Evolutionary conservation across 2,797 vertebrate genomes (phyloP).

Genomic region (Rhabdophis nuchalis): DNA sequence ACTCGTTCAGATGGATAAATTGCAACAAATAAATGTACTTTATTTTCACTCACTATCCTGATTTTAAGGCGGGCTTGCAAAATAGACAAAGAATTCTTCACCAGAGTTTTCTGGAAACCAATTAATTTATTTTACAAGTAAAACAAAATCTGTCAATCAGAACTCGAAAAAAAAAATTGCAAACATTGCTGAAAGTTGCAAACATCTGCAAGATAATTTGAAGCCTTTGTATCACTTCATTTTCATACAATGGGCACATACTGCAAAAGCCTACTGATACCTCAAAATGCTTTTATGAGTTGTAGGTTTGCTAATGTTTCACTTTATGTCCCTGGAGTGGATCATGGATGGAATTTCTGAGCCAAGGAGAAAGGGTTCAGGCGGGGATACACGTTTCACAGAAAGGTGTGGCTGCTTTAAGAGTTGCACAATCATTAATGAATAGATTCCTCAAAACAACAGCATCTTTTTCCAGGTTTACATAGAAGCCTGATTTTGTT

Average conservation of each 20-base stretch:
- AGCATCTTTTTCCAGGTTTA: background rate
- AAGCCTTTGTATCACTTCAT: background rate
- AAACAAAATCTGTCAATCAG: background rate
- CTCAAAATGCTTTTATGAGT: background rate
- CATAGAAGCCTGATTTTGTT: background rate
- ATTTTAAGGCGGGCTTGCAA: background rate
- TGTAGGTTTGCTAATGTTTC: background rate
- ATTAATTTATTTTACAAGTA: background rate
- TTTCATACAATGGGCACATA: background rate
- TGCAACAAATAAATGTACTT: background rate
- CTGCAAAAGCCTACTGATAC: background rate
- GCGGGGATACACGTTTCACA: background rate
- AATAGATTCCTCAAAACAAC: background rate
- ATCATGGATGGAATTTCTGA: background rate
- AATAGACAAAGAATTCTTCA: background rate
- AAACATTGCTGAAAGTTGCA: background rate
- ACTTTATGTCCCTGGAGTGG: background rate
- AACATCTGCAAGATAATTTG: background rate
- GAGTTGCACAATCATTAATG: background rate
- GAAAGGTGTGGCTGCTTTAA: background rate
- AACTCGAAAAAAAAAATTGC: background rate
- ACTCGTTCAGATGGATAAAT: background rate
- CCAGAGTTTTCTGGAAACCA: background rate
- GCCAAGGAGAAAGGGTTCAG: background rate
- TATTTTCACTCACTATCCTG: background rate